Conservation (phyloP, 2,797 vertebrate genomes). For the Neosilurus mollespiculum region DNA sequence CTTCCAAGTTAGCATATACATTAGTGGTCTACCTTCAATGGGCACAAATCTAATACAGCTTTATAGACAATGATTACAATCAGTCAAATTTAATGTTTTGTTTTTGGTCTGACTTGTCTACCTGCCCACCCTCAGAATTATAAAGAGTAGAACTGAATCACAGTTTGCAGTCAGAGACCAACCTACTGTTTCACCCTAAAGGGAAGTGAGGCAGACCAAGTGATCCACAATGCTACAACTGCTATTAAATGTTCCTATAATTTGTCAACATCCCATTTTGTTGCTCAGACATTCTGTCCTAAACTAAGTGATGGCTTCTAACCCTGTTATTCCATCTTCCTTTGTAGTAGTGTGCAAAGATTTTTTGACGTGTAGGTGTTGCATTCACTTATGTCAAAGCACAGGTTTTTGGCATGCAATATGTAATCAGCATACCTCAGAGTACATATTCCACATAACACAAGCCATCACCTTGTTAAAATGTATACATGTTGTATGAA, state of each 20-base stretch:
- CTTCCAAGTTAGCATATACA: background rate
- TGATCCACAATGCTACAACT: constrained; percentile 22
- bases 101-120: background rate
- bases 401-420: background rate
- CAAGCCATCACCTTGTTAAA: background rate
- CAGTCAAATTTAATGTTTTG: background rate
- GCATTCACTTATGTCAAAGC: background rate
- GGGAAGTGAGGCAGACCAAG: constrained; percentile 6
- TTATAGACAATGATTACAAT: background rate
- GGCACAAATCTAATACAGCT: background rate
- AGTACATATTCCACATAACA: background rate
- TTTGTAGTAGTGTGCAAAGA: background rate
- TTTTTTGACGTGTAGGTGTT: background rate
- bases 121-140: background rate
- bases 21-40: background rate
- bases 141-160: background rate
- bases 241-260: constrained; percentile 16
- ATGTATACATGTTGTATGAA: background rate
- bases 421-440: constrained; percentile 9
- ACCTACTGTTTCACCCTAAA: constrained; percentile 5
- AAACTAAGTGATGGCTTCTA: background rate
- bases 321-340: background rate
- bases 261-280: constrained; percentile 23
- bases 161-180: background rate
- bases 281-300: constrained; percentile 12